Base-by-base conservation (phyloP, 2,113 vertebrate species). In the Daphoenositta chrysoptera region DNA sequence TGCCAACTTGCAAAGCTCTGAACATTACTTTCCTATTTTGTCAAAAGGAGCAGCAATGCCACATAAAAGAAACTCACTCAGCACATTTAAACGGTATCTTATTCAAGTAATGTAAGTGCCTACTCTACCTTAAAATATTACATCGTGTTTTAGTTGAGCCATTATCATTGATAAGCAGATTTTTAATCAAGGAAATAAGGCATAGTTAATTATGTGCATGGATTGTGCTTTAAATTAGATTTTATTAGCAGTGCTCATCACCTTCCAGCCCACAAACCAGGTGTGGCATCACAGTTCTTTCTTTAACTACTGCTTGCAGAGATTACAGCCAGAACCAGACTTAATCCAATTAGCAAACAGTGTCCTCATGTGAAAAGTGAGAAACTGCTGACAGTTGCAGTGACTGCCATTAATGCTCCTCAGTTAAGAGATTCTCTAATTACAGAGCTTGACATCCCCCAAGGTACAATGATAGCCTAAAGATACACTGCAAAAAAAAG, bases 171-270 rank as follows among this genome's bases (percentile, higher is more conserved):
- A 97, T 97, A 97, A 97, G 95, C 93, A 97, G 90, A 96, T 97
- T 98, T 98, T 97, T 97, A 98, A 98, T 97, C 95, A 97, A 97
- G 85, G 92, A 97, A 97, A 97, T 97, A 97, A 97, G 76, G 86
- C 76, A 83, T 56, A 87, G 64, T 97, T 98, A 97, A 98, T 98
- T 98, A 97, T 79, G 82, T 93, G 97, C 92, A 94, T 92, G 89
- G 85, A 28, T 70, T 98, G 90, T 85, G 79, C 58, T 97, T 97
- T 95, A 97, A 97, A 95, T 97, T 96, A 92, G 90, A 78, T 91
- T 87, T 95, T 97, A 97, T 97, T 98, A 97, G 95, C 77, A 92
- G 57, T 90, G 56, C 91, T 93, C 93, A 97, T 97, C 90, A 96
- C 88, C 66, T 88, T 95, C 76, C 79, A 91, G 66, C 45, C 90